phyloP scores from a whole-genome alignment of 1,140 invertebrate species.

The Cherax quadricarinatus region DNA sequence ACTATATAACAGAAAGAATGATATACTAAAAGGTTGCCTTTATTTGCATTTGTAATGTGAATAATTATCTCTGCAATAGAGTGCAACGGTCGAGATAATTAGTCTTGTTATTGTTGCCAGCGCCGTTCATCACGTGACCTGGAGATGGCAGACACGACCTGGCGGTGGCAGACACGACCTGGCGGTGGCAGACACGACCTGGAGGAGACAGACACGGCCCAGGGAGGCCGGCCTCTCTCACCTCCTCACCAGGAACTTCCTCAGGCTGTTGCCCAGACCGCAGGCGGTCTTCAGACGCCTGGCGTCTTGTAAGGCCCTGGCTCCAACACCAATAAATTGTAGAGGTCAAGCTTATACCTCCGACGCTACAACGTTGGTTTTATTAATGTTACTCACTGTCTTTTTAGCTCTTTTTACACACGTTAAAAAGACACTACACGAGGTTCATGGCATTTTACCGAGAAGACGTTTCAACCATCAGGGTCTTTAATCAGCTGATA shows the following conservation, averaged over 20 bases:
- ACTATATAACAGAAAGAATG: too few relatives aligned
- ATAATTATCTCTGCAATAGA: background rate
- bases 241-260: background rate
- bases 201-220: background rate
- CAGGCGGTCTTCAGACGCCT: background rate
- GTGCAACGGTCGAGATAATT: background rate
- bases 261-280: background rate
- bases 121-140: background rate
- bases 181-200: background rate
- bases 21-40: too few relatives aligned
- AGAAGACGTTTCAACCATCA: too few relatives aligned
- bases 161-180: background rate
- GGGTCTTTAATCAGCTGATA: too few relatives aligned
- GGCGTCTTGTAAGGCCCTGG: background rate
- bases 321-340: background rate
- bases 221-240: background rate
- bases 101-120: background rate
- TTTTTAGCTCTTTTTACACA: background rate
- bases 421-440: too few relatives aligned
- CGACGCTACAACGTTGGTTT: too few relatives aligned
- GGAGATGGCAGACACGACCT: too few relatives aligned
- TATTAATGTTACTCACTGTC: background rate
- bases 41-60: background rate
- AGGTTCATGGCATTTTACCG: too few relatives aligned
- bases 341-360: background rate